phyloP scores from a whole-genome alignment of 2,888 invertebrate genomes.

The Antheraea yamamai region DNA sequence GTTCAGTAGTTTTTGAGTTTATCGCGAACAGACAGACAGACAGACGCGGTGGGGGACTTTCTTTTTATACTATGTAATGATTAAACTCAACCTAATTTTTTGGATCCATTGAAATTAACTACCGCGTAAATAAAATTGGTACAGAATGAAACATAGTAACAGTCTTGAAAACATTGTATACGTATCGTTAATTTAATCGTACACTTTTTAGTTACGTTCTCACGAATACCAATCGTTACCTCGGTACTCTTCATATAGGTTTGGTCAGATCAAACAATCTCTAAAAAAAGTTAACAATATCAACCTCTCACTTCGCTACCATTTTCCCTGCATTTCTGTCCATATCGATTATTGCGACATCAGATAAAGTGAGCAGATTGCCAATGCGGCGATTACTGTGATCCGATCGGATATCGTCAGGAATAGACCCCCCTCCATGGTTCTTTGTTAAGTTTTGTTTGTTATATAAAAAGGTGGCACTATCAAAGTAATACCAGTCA shows the following conservation, averaged over 20 bases:
- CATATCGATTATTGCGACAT: slow-evolving; percentile 70
- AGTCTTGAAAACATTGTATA: not conserved
- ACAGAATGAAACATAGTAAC: not conserved
- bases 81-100: not conserved
- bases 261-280: slow-evolving; percentile 12
- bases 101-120: not conserved
- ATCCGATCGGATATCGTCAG: slow-evolving; percentile 77
- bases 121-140: not conserved
- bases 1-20: too few species aligned
- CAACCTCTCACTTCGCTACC: slow-evolving; percentile 60
- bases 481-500: slow-evolving; percentile 72
- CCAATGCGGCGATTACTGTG: slow-evolving; percentile 74
- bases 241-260: not conserved
- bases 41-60: too few species aligned
- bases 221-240: not conserved
- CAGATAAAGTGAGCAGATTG: slow-evolving; percentile 74
- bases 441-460: slow-evolving; percentile 69
- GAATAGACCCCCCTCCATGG: slow-evolving; percentile 73
- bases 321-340: slow-evolving; percentile 67
- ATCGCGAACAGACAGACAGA: too few species aligned
- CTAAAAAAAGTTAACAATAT: slow-evolving; percentile 48
- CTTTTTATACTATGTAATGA: too few species aligned
- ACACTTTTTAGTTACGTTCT: not conserved
- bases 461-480: slow-evolving; percentile 79
- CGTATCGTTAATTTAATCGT: too few species aligned